Evolutionary conservation across 2,888 invertebrate species (phyloP).

Genomic region (Zaprionus bogoriensis): DNA sequence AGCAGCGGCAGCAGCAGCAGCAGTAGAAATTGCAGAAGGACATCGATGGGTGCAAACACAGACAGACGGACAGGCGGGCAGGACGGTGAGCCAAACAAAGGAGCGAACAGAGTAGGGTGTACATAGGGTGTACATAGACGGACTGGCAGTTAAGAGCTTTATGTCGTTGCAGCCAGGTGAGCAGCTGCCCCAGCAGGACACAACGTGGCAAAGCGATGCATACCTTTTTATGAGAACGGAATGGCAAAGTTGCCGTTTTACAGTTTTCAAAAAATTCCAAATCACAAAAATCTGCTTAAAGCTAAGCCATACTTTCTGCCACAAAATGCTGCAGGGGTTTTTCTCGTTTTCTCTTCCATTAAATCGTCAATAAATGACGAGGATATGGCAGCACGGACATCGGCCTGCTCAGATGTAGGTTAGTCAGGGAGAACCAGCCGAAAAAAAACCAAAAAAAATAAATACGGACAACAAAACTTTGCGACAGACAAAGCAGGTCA

Average conservation of each 20-base stretch:
- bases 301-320: background rate
- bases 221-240: too few relatives aligned
- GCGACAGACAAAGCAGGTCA: conserved; percentile 28
- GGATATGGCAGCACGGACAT: background rate
- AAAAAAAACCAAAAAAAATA: too few relatives aligned
- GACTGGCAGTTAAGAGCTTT: too few relatives aligned
- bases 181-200: too few relatives aligned
- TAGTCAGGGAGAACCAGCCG: conserved; percentile 30
- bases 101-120: background rate
- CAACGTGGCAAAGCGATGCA: too few relatives aligned
- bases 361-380: conserved; percentile 49
- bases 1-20: conserved; percentile 1
- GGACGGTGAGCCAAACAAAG: background rate
- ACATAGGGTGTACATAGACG: too few relatives aligned
- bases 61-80: background rate
- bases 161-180: background rate
- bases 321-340: too few relatives aligned
- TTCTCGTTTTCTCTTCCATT: too few relatives aligned
- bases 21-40: conserved; percentile 18
- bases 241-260: too few relatives aligned
- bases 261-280: too few relatives aligned
- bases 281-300: background rate
- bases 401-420: background rate
- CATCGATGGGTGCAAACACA: conserved; percentile 43
- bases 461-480: conserved; percentile 50